Evolutionary conservation across 2,888 invertebrate genomes (phyloP), one percentile per base, ranked within the genome.

Genomic region (Cheilosia variabilis): DNA sequence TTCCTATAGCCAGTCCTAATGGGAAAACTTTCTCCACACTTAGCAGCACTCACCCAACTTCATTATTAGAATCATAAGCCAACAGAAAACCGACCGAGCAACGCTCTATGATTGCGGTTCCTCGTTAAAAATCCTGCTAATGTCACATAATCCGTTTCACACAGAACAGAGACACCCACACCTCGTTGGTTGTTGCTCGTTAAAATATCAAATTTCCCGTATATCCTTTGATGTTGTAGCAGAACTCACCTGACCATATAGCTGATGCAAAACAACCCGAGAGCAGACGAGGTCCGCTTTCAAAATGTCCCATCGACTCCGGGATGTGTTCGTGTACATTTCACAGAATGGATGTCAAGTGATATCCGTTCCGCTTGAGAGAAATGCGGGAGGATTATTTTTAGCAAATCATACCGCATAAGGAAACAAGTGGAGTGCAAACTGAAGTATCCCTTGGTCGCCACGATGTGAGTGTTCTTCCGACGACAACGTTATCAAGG

Each of bases 81-180:
- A 24, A 31, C 34, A 45, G 4, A 0, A 43, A 2, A 7, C 22
- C 13, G 19, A 17, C 27, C 17, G 17, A 24, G 15, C 13, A 17
- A 17, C 63, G 22, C 7, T n/a, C 53, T 55, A 53, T 73, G 27
- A 45, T 34, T 73, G 52, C 31, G 62, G 31, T 34, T 45, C 60
- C n/a, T 13, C 58, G 17, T 41, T 31, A n/a, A 53, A 63, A 53
- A 15, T 52, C 43, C 72, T 73, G 43, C 22, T 63, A 55, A 73
- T 73, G 73, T 45, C 53, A 63, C 63, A 63, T 45, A 34, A 63
- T 50, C 41, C 24, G n/a, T 4, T n/a, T 19, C 34, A 55, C 5
- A 24, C 52, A 10, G 6, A 24, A 24, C 37, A 41, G 2, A 65
- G 9, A 17, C 41, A 45, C 58, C 19, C 34, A 34, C 27, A 34